These are phyloP conservation scores for Megamerina dolium DNA, from an alignment of 2,888 invertebrate genomes.

Conservation along the genomic window DNA sequence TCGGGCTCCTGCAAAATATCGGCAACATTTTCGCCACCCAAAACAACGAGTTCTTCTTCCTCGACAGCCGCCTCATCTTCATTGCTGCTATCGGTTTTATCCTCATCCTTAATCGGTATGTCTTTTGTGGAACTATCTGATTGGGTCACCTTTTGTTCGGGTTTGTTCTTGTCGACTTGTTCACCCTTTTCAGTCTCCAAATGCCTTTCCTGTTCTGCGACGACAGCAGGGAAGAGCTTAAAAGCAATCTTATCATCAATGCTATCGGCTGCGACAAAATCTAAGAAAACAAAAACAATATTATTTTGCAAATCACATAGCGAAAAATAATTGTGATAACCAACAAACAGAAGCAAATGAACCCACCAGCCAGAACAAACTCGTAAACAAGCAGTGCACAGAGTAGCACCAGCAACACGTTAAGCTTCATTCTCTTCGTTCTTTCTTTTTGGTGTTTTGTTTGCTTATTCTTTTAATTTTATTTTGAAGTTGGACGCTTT, in stretches of 20 bases:
- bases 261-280: neutral
- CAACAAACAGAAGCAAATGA: neutral
- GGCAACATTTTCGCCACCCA: constrained; percentile 8
- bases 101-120: neutral
- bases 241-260: neutral
- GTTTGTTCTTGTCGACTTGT: too few relatives aligned
- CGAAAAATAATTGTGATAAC: neutral
- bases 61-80: neutral
- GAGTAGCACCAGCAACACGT: constrained; percentile 24
- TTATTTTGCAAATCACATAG: neutral
- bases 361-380: constrained; percentile 13
- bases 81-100: neutral
- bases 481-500: too few relatives aligned
- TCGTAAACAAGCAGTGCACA: constrained; percentile 22
- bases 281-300: neutral
- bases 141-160: too few relatives aligned
- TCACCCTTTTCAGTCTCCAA: too few relatives aligned
- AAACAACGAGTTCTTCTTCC: neutral
- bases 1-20: constrained; percentile 13
- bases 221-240: too few relatives aligned
- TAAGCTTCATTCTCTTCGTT: too few relatives aligned
- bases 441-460: too few relatives aligned
- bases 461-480: too few relatives aligned
- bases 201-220: too few relatives aligned
- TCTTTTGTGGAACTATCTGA: too few relatives aligned